phyloP scores from a whole-genome alignment of 2,888 invertebrate genomes.

The Melieria omissa region DNA sequence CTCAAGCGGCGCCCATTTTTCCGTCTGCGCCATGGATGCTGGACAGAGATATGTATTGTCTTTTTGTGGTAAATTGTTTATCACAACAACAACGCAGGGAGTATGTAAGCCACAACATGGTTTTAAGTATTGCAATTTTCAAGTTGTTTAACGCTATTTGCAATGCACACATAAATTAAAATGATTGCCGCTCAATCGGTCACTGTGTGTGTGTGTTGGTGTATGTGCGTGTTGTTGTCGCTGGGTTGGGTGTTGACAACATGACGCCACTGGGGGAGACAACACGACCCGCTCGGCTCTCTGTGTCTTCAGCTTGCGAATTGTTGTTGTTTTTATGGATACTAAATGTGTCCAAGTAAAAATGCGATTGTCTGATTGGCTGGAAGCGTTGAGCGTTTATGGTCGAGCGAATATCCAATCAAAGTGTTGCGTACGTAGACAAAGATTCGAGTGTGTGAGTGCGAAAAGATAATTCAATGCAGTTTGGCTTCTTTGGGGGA shows the following conservation, averaged over 20 bases:
- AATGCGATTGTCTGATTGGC: constrained; percentile 4
- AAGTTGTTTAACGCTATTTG: background rate
- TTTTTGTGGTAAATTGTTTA: too few species aligned
- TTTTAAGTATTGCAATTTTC: background rate
- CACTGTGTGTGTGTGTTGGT: background rate
- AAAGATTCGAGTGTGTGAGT: too few species aligned
- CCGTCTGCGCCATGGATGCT: too few species aligned
- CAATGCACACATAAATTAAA: constrained; percentile 2
- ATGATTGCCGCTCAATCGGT: background rate
- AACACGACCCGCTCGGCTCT: background rate
- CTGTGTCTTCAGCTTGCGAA: background rate
- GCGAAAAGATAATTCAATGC: too few species aligned
- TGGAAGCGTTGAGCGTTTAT: background rate
- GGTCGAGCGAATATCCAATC: constrained; percentile 9
- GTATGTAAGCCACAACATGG: too few species aligned
- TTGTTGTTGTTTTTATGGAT: background rate
- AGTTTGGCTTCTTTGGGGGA: too few species aligned
- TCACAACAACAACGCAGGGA: too few species aligned
- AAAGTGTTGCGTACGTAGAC: background rate
- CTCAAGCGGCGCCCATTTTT: too few species aligned
- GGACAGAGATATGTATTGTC: too few species aligned
- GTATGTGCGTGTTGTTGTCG: too few species aligned
- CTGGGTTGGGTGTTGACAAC: too few species aligned
- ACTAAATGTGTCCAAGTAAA: background rate
- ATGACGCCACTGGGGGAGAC: background rate